Conservation (phyloP, 2,113 vertebrate species). For the Ifrita kowaldi region DNA sequence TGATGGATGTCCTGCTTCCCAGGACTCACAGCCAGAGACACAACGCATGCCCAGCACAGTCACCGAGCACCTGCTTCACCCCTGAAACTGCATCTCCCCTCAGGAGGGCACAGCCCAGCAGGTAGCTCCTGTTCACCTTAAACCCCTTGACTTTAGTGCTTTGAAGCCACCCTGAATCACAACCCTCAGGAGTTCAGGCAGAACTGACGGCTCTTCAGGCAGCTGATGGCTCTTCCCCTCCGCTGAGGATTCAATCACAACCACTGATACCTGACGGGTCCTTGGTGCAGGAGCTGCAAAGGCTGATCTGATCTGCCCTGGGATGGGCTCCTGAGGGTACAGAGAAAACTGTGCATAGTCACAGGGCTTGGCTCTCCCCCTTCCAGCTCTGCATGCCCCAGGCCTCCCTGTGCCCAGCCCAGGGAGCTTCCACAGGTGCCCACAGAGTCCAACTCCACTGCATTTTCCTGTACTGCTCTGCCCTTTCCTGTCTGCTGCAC, state of each 20-base stretch:
- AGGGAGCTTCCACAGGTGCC: neutral
- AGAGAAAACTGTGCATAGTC: neutral
- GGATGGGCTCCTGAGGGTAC: neutral
- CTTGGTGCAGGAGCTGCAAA: neutral
- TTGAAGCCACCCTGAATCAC: neutral
- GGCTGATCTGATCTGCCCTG: neutral
- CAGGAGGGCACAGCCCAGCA: neutral
- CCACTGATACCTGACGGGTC: rapidly evolving
- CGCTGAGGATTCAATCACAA: neutral
- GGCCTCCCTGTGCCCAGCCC: neutral
- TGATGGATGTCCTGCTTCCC: neutral
- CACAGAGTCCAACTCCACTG: neutral
- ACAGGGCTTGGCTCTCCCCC: neutral
- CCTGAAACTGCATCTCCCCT: neutral
- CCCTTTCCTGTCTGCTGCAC: neutral
- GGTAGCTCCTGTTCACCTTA: neutral
- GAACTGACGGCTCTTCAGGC: no score
- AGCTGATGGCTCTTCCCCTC: neutral
- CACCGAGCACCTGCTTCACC: neutral
- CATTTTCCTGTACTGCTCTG: neutral
- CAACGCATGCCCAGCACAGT: neutral
- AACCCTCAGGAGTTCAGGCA: neutral
- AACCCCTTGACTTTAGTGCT: neutral
- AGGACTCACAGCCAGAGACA: neutral
- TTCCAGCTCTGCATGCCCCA: neutral